Evolutionary conservation across 1,140 invertebrate species (phyloP), one percentile per base, ranked within the genome.

Genomic region (Xylocopa sonorina): DNA sequence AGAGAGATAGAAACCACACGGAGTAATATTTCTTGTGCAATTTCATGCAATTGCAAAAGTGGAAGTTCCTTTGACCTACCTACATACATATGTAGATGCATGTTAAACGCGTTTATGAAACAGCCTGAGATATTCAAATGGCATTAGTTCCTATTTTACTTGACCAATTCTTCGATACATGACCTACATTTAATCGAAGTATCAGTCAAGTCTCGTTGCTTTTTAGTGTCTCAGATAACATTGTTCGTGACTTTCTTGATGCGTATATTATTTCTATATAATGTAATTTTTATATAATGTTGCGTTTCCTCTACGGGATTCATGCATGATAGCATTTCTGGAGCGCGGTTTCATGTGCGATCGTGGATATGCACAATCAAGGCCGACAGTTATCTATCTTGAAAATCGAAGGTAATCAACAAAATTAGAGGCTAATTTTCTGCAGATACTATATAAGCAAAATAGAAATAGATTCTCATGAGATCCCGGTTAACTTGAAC

Each of bases 271-370:
- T 48, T 48, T 0, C 18, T 18, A 12, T 16, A 38, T 38, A 38
- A 38, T 38, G 3, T 38, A 38, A 38, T 38, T 38, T 38, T 38
- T 38, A 38, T 38, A 48, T 24, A 50, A 72, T 48, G 10, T 21
- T 16, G 14, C 21, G 14, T 43, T 60, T 46, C 21, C 43, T 67
- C 60, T 66, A 7, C 9, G 4, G 10, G 0, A 12, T 24, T 46
- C 57, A 72, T 60, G 41, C 21, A 24, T 18, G 69, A 21, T 43
- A 58, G 69, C 41, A 27, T 72, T 72, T 60, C 46, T n/a, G 48
- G 41, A 58, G 16, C 41, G 29, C 7, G 18, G 18, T 58, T 58
- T 71, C 24, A 6, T 21, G 55, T 46, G 5, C 1, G 38, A 27
- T n/a, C 27, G n/a, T 21, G 34, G 16, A 3, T 9, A 32, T 24